These are phyloP conservation scores for Drosophila subquinaria DNA, from an alignment of 2,888 invertebrate genomes.

Conservation along the genomic window DNA sequence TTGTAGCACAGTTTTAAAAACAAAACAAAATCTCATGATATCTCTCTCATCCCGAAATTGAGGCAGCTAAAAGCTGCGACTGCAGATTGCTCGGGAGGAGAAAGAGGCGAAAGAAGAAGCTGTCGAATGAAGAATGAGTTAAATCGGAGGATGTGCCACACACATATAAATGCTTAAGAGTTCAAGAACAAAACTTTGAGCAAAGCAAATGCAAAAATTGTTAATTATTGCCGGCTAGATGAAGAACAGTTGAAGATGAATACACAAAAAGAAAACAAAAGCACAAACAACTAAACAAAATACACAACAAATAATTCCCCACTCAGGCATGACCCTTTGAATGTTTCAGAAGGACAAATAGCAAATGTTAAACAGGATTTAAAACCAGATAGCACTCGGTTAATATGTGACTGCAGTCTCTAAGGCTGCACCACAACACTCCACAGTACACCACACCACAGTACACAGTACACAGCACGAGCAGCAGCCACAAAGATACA, in stretches of 20 bases:
- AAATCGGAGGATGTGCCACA: constrained; percentile 65
- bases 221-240: constrained; percentile 30
- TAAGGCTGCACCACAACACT: constrained; percentile 18
- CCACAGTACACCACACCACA: constrained; percentile 43
- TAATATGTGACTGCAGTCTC: constrained; percentile 27
- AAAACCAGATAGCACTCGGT: constrained; percentile 47
- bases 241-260: constrained; percentile 8
- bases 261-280: constrained; percentile 23
- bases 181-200: constrained; percentile 6
- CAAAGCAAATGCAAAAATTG: constrained; percentile 32
- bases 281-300: constrained; percentile 29
- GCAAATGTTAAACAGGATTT: constrained; percentile 44
- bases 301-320: constrained; percentile 32
- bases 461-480: constrained; percentile 64
- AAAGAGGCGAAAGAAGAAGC: neutral
- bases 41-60: constrained; percentile 26
- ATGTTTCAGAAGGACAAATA: constrained; percentile 68
- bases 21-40: neutral
- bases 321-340: constrained; percentile 77
- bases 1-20: constrained; percentile 34
- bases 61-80: constrained; percentile 61
- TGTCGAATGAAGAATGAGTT: constrained; percentile 16
- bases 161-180: constrained; percentile 28
- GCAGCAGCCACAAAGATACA: constrained; percentile 68
- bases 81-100: constrained; percentile 27